Conservation (phyloP, 2,888 invertebrate species). For the Drosophila glabriapex region DNA sequence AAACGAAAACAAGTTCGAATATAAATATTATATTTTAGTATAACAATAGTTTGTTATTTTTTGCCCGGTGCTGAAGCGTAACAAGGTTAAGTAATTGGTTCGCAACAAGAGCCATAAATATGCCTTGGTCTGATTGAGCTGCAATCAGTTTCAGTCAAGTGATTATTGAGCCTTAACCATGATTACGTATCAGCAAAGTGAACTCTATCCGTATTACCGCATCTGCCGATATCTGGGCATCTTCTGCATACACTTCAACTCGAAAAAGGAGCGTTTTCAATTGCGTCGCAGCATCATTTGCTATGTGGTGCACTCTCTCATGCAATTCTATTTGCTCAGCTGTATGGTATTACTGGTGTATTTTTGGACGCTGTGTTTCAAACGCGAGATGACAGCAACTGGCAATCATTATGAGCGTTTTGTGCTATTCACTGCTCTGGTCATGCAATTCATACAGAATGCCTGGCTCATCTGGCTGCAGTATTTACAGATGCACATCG, state of each 20-base stretch:
- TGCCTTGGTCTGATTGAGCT: not conserved
- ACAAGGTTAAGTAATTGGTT: conserved; percentile 6
- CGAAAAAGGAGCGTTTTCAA: conserved; percentile 31
- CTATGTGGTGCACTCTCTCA: conserved; percentile 49
- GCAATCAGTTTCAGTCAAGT: conserved; percentile 23
- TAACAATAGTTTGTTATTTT: not conserved
- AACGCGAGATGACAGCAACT: conserved; percentile 48
- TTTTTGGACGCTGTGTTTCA: conserved; percentile 49
- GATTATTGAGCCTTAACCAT: conserved; percentile 11
- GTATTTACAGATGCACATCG: conserved; percentile 54
- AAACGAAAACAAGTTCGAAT: not conserved
- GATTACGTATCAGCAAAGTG: conserved; percentile 45
- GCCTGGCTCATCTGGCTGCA: conserved; percentile 68
- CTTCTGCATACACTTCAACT: conserved; percentile 64
- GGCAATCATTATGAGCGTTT: conserved; percentile 68
- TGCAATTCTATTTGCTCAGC: conserved; percentile 55
- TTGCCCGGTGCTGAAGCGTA: not conserved
- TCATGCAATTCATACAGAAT: conserved; percentile 62
- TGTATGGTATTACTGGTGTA: conserved; percentile 44
- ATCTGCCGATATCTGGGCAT: conserved; percentile 68
- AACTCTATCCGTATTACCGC: conserved; percentile 54
- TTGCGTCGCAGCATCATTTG: conserved; percentile 55
- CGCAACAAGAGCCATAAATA: conserved; percentile 32
- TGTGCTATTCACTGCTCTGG: conserved; percentile 52
- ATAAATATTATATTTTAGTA: not conserved